Evolutionary conservation across 2,888 invertebrate species (phyloP), one percentile per base, ranked within the genome.

Genomic region (Leistus spinibarbis): DNA sequence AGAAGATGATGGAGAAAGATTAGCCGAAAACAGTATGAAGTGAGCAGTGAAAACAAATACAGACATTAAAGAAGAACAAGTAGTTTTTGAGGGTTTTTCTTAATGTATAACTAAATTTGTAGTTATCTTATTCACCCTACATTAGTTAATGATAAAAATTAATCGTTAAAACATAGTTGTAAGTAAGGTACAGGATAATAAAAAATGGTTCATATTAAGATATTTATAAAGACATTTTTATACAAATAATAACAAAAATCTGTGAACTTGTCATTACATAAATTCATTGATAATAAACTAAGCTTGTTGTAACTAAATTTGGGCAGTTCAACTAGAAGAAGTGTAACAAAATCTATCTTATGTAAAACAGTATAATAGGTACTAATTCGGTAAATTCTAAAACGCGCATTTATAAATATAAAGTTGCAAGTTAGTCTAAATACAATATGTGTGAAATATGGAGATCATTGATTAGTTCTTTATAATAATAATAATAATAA

Each of bases 381-480:
- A 24, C 64, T 64, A 64, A 64, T n/a, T 64, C 16, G 22, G 64
- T 27, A 23, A 27, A 23, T 23, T 64, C 64, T 64, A 24, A 20
- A 40, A 40, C 24, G 66, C 16, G n/a, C 40, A n/a, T 64, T 67
- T 66, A 73, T 73, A 73, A 73, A 73, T 73, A 67, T 67, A 73
- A 73, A 67, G 73, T 67, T 67, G 73, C 73, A 73, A 73, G 57
- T 64, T 64, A 16, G 65, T 73, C 73, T 73, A 73, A 73, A 73
- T 73, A 73, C 73, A 27, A n/a, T 57, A 19, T 57, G 57, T 64
- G 64, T 23, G 64, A 64, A 64, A 73, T 60, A 65, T 73, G 66
- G 73, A 73, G 73, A 73, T 73, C 73, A 73, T 67, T 66, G 62
- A 65, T 65, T 66, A 72, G 16, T 57, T 72, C 19, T 63, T 73